A percentile compares a stretch with the other conserved stretches of the same genome.
Conservation (phyloP, 92 coral and sea anemone genomes). For the Palythoa grandis region DNA sequence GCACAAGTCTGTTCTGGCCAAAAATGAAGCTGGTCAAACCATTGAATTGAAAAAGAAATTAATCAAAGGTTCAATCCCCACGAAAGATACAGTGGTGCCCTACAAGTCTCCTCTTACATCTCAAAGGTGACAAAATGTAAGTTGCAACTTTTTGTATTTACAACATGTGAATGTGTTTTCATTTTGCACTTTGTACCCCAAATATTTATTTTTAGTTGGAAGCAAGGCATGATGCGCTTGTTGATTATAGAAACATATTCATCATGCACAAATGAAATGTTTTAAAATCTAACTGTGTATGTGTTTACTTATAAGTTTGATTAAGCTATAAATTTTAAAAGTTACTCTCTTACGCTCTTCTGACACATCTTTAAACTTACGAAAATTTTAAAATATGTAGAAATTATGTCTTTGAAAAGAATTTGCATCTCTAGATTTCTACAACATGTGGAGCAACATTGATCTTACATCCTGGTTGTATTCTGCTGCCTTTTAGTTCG, state of each 20-base stretch:
- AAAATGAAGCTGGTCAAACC: background rate
- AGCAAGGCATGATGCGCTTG: conserved; percentile 16
- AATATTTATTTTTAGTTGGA: conserved; percentile 6
- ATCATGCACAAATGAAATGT: background rate
- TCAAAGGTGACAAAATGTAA: conserved; percentile 10
- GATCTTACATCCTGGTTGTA: too few relatives aligned
- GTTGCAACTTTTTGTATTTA: conserved; percentile 11
- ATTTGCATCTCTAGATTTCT: too few relatives aligned
- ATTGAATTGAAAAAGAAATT: conserved; percentile 8
- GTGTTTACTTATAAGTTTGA: too few relatives aligned
- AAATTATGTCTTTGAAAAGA: too few relatives aligned
- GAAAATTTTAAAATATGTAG: too few relatives aligned
- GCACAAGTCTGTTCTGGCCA: conserved; percentile 39
- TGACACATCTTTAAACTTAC: too few relatives aligned
- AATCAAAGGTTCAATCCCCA: conserved; percentile 23
- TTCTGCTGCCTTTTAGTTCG: too few relatives aligned
- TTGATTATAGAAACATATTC: conserved; percentile 13
- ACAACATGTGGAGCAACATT: too few relatives aligned
- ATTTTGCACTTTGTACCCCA: conserved; percentile 17
- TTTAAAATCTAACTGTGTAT: background rate
- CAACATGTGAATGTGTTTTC: conserved; percentile 16
- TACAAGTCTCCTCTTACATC: conserved; percentile 15
- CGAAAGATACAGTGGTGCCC: conserved; percentile 34
- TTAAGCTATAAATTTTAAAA: too few relatives aligned
- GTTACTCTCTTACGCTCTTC: too few relatives aligned